Conservation (phyloP, 2,888 invertebrate genomes). For the Oxyteleia sp. region DNA sequence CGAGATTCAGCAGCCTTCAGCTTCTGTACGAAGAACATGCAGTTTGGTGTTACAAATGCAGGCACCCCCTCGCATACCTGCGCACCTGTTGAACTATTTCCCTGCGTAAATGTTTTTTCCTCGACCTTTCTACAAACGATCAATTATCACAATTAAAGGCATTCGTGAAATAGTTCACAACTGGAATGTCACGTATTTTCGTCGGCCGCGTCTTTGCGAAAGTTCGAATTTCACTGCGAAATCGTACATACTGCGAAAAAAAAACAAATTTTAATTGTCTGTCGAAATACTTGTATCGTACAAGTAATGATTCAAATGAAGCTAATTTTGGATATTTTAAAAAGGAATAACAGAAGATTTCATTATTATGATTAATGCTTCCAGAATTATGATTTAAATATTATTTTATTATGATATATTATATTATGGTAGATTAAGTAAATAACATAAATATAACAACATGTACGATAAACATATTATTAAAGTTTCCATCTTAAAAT, state of each 20-base stretch:
- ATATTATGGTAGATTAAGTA: too few relatives aligned
- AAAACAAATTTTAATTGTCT: too few relatives aligned
- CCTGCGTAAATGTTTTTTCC: constrained; percentile 50
- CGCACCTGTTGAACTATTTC: constrained; percentile 78
- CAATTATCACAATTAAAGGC: constrained; percentile 64
- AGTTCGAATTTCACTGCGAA: constrained; percentile 26
- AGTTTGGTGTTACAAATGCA: constrained; percentile 76
- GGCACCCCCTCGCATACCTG: constrained; percentile 50
- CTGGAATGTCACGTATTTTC: constrained; percentile 21
- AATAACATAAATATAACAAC: too few relatives aligned
- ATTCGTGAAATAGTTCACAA: constrained; percentile 41
- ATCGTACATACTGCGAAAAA: not conserved
- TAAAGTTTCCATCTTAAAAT: too few relatives aligned
- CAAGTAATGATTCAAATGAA: too few relatives aligned
- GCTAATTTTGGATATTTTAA: too few relatives aligned
- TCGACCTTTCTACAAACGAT: constrained; percentile 39
- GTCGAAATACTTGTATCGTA: too few relatives aligned
- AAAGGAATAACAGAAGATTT: too few relatives aligned
- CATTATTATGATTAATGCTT: too few relatives aligned
- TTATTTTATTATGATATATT: too few relatives aligned
- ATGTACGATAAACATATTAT: too few relatives aligned
- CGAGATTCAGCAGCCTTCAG: constrained; percentile 81
- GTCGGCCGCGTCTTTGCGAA: not conserved
- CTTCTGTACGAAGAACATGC: constrained; percentile 78
- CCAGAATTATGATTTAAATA: too few relatives aligned